Base-by-base conservation (phyloP, 2,888 invertebrate species). In the Scrobipalpa atriplicella region DNA sequence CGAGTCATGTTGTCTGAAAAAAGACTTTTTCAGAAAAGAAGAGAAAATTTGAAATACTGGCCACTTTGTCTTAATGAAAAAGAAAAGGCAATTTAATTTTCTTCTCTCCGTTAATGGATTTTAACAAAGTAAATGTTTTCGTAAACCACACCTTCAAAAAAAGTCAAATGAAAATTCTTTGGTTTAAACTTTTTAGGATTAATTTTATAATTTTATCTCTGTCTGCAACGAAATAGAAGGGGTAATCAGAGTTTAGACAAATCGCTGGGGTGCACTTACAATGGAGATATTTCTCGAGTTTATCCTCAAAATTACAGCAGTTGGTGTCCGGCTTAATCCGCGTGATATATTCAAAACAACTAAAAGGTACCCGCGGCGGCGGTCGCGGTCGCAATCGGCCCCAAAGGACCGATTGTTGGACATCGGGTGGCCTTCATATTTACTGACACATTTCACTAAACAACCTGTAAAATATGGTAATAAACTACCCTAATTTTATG, bases 321-420 rank as follows among this genome's bases (percentile, higher is more conserved):
- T 79, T 80, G 78, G 78, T 78, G 79, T 80, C 79, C 73, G 76
- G 75, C 71, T 79, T 90, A 88, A 90, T 88, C 86, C 84, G 72
- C 73, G 78, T 89, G 91, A 92, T 89, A 81, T 92, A 92, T 92
- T 86, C 92, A 82, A 39, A 63, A 80, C 90, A 91, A 91, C 89
- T 90, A 92, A 90, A 90, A 91, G 89, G 81, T 83, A 76, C 77
- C 72, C 78, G 76, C 77, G 74, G 74, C 72, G 74, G 71, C 71
- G 70, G 68, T 29, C 71, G 68, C 71, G 69, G 73, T 66, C 71
- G 71, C 70, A 79, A 89, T 86, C 69, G 81, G 75, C 73, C 90
- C 86, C 89, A 51, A 71, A 78, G 84, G 90, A 78, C 75, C 83
- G 69, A 87, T 89, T 80, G 75, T 73, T 71, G 85, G 85, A 81